A percentile compares a stretch with the other conserved stretches of the same genome.
Conservation (phyloP, 92 coral and sea anemone species). For the Pocillopora meandrina region DNA sequence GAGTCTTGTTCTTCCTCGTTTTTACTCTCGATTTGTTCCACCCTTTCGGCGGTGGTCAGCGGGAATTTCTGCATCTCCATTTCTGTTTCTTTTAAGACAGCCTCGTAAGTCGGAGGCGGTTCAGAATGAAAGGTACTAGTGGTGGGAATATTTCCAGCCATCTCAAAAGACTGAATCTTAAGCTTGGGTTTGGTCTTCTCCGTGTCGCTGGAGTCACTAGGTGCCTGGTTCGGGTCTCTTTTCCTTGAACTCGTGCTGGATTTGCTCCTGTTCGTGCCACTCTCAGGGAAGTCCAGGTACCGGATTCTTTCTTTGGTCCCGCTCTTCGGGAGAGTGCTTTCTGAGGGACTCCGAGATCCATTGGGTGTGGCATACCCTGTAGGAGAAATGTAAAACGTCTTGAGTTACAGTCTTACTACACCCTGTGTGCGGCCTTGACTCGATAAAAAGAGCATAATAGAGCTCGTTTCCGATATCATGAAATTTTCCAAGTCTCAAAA, state of each 20-base stretch:
- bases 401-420: background rate
- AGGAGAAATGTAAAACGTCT: background rate
- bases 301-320: constrained; percentile 64
- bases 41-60: constrained; percentile 27
- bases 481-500: too few relatives aligned
- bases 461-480: too few relatives aligned
- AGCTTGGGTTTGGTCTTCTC: constrained; percentile 82
- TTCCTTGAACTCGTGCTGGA: constrained; percentile 56
- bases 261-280: constrained; percentile 59
- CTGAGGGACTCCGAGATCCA: constrained; percentile 69
- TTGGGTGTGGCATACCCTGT: constrained; percentile 12
- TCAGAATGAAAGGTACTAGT: constrained; percentile 77
- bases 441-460: too few relatives aligned
- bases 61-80: constrained; percentile 64
- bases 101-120: constrained; percentile 90
- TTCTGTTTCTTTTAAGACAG: constrained; percentile 82
- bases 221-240: constrained; percentile 69
- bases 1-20: constrained; percentile 42
- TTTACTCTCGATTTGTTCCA: constrained; percentile 23
- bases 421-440: too few relatives aligned
- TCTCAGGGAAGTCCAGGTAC: constrained; percentile 54
- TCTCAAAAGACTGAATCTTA: constrained; percentile 85
- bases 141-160: constrained; percentile 71
- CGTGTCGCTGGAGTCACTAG: constrained; percentile 68
- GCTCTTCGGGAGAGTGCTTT: constrained; percentile 70